Base-by-base conservation (phyloP, 2,888 invertebrate species). In the Cephonodes hylas region DNA sequence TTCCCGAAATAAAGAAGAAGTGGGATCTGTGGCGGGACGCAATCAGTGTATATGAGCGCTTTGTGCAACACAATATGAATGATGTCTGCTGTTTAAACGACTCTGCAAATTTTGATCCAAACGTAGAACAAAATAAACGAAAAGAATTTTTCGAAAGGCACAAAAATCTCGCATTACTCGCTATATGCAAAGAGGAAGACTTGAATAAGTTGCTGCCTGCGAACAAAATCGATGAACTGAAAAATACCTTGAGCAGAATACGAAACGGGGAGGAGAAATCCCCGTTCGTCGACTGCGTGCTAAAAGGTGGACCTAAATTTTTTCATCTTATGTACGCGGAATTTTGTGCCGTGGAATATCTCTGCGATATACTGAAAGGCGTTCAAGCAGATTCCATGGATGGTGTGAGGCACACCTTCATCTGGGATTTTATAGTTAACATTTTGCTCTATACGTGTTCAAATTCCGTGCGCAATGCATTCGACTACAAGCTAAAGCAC, bases 241-340 rank as follows among this genome's bases (percentile, higher is more conserved):
- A 78, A 60, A 60, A 45, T 3, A 75, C 66, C 8, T 72, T 80
- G 42, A 64, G 64, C 38, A 73, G 64, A 45, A 63, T 79, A 42
- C 64, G 76, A 61, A 69, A 67, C 1, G 81, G 77, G 3, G 73
- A 76, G 56, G 73, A 75, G 10, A 73, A 70, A 27, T 68, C 73
- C 1, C 64, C 63, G 7, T 38, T 73, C 3, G 66, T 80, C 44
- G 71, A 76, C 31, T 69, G 73, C 58, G 73, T 80, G 0, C 66
- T 80, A 0, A 63, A 79, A 20, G 72, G 68, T n/a, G 62, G 75
- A 15, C 80, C 81, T 7, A 71, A 69, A 60, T 80, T 79, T 58
- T 74, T 75, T 10, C 77, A 81, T 42, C 34, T 74, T 3, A 44
- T 79, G 31, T 79, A 79, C 63, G 79, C 79, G 2, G 81, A 81